phyloP scores from a whole-genome alignment of 2,888 invertebrate species.

The Phyto melanocephala region DNA sequence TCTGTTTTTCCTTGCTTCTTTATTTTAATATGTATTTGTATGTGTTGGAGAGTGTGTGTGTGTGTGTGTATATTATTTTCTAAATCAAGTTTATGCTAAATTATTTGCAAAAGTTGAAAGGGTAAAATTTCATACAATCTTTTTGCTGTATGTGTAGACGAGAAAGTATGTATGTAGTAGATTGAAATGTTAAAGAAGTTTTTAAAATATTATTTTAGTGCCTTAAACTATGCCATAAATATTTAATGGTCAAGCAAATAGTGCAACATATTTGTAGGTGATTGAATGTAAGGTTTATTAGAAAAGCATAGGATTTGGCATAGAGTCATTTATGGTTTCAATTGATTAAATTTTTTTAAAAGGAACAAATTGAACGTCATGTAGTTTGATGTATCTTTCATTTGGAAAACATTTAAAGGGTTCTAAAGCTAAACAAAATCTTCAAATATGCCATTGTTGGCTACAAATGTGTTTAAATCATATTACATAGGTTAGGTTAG shows the following conservation, averaged over 20 bases:
- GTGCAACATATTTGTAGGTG: slow-evolving; percentile 8
- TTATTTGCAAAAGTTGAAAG: not conserved
- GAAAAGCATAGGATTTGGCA: not conserved
- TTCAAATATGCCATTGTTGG: no score
- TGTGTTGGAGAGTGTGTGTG: not conserved
- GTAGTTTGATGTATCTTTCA: no score
- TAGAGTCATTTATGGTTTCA: not conserved
- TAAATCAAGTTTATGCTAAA: slow-evolving; percentile 21
- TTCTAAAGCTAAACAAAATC: no score
- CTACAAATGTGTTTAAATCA: no score
- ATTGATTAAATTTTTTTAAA: not conserved
- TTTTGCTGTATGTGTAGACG: no score
- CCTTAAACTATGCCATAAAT: slow-evolving; percentile 48
- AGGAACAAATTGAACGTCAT: no score
- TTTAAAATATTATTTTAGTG: slow-evolving; percentile 4
- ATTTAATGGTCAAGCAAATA: slow-evolving; percentile 36
- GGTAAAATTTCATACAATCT: not conserved
- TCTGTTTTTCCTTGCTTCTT: not conserved
- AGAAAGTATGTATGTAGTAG: not conserved
- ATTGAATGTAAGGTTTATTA: not conserved
- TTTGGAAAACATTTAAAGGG: no score
- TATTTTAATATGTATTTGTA: not conserved
- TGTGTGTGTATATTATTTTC: not conserved
- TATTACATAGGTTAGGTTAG: no score
- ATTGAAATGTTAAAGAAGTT: slow-evolving; percentile 32